These are phyloP conservation scores for Micronycteris hirsuta DNA, from an alignment of 2,113 vertebrate genomes.

Conservation along the genomic window DNA sequence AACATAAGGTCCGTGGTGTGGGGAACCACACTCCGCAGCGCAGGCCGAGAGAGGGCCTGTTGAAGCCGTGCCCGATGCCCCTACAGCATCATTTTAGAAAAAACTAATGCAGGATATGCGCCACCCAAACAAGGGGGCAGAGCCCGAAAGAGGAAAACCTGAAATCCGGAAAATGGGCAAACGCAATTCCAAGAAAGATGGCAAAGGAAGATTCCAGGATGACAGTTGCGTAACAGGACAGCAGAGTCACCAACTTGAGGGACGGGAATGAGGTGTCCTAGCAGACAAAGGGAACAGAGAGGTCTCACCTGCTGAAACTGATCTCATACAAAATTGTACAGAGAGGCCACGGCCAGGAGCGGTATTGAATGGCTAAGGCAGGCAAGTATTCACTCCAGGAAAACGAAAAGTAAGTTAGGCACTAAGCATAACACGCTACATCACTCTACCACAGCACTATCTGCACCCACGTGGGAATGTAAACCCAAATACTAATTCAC, in stretches of 20 bases:
- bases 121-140: background rate
- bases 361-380: background rate
- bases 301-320: background rate
- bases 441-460: background rate
- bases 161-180: background rate
- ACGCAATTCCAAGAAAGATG: background rate
- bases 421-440: background rate
- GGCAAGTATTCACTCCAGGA: background rate
- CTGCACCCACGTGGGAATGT: background rate
- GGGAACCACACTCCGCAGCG: accelerated
- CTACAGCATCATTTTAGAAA: background rate
- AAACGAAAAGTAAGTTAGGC: background rate
- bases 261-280: background rate
- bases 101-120: background rate
- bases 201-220: background rate
- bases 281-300: background rate
- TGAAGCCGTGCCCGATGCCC: background rate
- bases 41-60: background rate
- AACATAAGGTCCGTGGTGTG: background rate
- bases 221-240: background rate
- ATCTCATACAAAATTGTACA: background rate
- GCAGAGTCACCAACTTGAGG: background rate
- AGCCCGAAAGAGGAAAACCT: background rate
- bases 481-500: background rate
- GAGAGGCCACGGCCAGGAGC: background rate